These are phyloP conservation scores for Origma solitaria DNA, from an alignment of 2,113 vertebrate species.

Conservation along the genomic window DNA sequence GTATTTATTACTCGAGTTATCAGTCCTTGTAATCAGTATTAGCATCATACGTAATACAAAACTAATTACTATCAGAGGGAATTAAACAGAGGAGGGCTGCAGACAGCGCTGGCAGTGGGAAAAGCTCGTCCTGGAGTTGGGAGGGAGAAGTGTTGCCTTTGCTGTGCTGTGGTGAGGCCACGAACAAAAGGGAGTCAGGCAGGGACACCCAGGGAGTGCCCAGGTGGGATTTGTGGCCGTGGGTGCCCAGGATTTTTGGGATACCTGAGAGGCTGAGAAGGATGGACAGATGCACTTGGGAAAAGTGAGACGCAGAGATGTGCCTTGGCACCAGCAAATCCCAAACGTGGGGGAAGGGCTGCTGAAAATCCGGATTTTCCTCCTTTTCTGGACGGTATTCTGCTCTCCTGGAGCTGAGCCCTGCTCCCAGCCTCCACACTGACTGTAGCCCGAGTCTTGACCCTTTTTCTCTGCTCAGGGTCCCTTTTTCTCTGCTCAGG, in stretches of 20 bases:
- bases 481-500: neutral
- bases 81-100: neutral
- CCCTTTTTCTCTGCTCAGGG: neutral
- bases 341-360: rapidly evolving
- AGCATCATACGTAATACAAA: constrained; percentile 39
- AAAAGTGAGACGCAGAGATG: neutral
- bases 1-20: constrained; percentile 58
- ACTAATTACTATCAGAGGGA: constrained; percentile 54
- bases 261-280: neutral
- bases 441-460: neutral
- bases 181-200: rapidly evolving
- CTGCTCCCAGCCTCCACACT: neutral
- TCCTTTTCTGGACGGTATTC: neutral
- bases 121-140: neutral
- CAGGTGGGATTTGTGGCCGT: too few relatives aligned
- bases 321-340: neutral
- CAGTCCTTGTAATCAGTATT: constrained; percentile 62
- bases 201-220: neutral
- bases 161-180: neutral
- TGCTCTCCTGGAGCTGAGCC: neutral
- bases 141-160: neutral
- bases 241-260: neutral
- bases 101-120: neutral
- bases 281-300: neutral
- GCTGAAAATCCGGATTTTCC: neutral